Conservation (phyloP, 2,113 vertebrate species). For the Rafetus swinhoei region DNA sequence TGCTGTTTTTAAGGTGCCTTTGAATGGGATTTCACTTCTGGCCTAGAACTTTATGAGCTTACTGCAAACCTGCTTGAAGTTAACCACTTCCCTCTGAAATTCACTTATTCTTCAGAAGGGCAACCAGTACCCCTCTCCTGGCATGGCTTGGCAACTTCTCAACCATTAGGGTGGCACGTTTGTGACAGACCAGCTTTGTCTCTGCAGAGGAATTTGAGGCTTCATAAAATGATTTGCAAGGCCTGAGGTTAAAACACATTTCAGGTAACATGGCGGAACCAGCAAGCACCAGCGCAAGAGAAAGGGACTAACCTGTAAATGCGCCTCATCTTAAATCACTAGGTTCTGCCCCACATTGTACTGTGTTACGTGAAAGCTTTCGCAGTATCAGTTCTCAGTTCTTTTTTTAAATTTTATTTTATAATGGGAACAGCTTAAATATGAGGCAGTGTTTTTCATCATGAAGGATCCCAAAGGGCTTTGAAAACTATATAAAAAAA, state of each 20-base stretch:
- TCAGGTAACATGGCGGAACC: not conserved
- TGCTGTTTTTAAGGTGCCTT: not conserved
- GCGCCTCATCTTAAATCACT: not conserved
- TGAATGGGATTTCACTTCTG: conserved; percentile 24
- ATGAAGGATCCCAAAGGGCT: not conserved
- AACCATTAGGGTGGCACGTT: not conserved
- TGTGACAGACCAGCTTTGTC: not conserved
- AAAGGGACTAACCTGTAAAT: not conserved
- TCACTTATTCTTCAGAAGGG: not conserved
- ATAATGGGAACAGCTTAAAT: rapidly evolving
- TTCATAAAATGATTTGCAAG: not conserved
- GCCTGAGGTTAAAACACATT: not conserved
- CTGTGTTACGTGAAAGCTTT: not conserved
- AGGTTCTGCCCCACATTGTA: not conserved
- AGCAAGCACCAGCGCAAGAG: not conserved
- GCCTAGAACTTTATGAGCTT: not conserved
- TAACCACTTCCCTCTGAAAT: not conserved
- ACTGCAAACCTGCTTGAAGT: not conserved
- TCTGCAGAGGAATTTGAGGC: not conserved
- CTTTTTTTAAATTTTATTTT: not conserved
- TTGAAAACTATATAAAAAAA: not conserved
- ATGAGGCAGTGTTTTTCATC: not conserved
- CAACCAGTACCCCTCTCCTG: not conserved
- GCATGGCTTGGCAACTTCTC: not conserved
- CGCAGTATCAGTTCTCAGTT: not conserved